A percentile compares a stretch with the other conserved stretches of the same genome.
Conservation (phyloP, 1,140 invertebrate species). For the Melanaphis sacchari region DNA sequence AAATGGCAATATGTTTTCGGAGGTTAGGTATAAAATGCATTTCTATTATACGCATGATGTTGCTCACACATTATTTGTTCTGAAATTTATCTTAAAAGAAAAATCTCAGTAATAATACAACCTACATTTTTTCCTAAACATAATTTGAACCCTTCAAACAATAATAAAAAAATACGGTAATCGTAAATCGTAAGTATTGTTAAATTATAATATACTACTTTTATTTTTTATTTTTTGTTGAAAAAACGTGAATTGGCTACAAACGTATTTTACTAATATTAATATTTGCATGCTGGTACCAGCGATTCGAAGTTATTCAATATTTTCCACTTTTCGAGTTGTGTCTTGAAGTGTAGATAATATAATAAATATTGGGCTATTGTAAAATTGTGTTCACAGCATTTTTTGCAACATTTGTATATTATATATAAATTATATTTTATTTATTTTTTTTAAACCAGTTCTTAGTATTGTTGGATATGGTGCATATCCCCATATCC, state of each 20-base stretch:
- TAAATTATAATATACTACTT: neutral
- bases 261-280: neutral
- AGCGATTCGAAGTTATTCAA: neutral
- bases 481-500: neutral
- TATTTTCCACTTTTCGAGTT: neutral
- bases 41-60: neutral
- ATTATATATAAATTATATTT: neutral
- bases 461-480: neutral
- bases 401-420: neutral
- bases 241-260: neutral
- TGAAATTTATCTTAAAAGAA: neutral
- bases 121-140: neutral
- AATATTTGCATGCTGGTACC: neutral
- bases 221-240: neutral
- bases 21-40: too few species aligned
- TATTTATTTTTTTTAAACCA: neutral
- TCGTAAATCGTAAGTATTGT: neutral
- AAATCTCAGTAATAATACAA: neutral
- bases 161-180: neutral
- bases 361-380: neutral
- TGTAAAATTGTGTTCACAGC: neutral
- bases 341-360: neutral
- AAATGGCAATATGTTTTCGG: too few species aligned
- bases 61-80: too few species aligned
- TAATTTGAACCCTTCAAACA: neutral